Evolutionary conservation across 2,888 invertebrate species (phyloP).

Genomic region (Machimus rusticus): DNA sequence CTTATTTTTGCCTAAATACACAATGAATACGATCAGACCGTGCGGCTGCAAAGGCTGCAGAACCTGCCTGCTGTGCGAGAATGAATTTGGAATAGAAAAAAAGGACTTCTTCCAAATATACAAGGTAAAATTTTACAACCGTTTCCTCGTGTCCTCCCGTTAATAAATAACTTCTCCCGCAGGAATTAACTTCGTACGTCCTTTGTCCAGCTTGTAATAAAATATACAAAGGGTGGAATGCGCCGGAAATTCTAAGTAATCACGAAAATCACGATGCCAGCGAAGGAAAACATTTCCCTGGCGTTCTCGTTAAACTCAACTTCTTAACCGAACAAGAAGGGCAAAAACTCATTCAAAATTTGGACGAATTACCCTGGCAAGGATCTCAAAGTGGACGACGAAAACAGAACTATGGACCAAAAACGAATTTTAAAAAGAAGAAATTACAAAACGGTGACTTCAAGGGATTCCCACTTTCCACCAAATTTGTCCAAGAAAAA

Average conservation of each 20-base stretch:
- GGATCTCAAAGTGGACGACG: conserved; percentile 93
- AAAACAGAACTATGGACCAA: conserved; percentile 98
- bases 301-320: conserved; percentile 73
- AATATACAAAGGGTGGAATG: conserved; percentile 79
- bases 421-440: conserved; percentile 96
- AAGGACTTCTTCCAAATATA: conserved; percentile 57
- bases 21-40: conserved; percentile 64
- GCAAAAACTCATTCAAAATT: conserved; percentile 67
- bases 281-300: conserved; percentile 65
- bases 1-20: neutral
- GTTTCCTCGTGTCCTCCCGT: too few species aligned
- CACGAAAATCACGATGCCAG: neutral
- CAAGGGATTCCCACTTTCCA: conserved; percentile 83
- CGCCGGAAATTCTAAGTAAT: conserved; percentile 62
- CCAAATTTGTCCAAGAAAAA: conserved; percentile 80
- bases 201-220: conserved; percentile 80
- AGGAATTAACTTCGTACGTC: conserved; percentile 70
- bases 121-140: conserved; percentile 54
- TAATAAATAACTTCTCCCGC: conserved; percentile 49
- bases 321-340: conserved; percentile 81
- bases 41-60: conserved; percentile 95
- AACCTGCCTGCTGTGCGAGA: conserved; percentile 87
- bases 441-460: conserved; percentile 83
- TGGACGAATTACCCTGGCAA: conserved; percentile 87
- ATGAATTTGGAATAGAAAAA: conserved; percentile 67